Evolutionary conservation across 2,888 invertebrate species (phyloP), one percentile per base, ranked within the genome.

Genomic region (Agonopterix alstromeriana): DNA sequence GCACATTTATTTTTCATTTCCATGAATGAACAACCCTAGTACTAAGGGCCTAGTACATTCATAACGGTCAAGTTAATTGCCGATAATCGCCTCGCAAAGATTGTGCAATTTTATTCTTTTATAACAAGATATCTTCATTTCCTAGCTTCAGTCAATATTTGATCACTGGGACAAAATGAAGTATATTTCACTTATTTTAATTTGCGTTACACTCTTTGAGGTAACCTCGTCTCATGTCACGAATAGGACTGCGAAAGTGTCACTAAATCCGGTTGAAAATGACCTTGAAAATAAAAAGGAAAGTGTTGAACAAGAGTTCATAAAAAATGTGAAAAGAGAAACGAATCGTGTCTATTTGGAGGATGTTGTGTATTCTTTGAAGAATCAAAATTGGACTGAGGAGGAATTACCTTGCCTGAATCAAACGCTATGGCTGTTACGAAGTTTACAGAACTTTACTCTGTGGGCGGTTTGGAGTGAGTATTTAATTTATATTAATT

Each of bases 381-480:
- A 71, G 46, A 74, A 65, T 54, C 81, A 78, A 48, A 73, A 81
- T 52, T 88, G 86, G 87, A 76, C 69, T 2, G 53, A 49, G 0
- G 75, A 74, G 1, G 85, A 87, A 45, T 56, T 71, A 9, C 73
- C 74, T 0, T 88, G 88, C 48, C 56, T 85, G 51, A 65, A 79
- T 35, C 70, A 79, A 36, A 84, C 85, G 1, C 56, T 80, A 35
- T 53, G 58, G n/a, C 54, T 86, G 62, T 63, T 88, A 9, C 60
- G 67, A 4, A 71, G 71, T 44, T 65, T 91, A 55, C 82, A 86
- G 57, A 91, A 91, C 60, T 86, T 89, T 51, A 90, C 90, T 0
- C 57, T 90, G 11, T 91, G 90, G 90, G 89, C 91, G 0, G 87
- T 90, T 54, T 90, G 90, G 88, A 83, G 91, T 90, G 67, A 82